phyloP scores from a whole-genome alignment of 2,888 invertebrate species.

The Nomada ferruginata region DNA sequence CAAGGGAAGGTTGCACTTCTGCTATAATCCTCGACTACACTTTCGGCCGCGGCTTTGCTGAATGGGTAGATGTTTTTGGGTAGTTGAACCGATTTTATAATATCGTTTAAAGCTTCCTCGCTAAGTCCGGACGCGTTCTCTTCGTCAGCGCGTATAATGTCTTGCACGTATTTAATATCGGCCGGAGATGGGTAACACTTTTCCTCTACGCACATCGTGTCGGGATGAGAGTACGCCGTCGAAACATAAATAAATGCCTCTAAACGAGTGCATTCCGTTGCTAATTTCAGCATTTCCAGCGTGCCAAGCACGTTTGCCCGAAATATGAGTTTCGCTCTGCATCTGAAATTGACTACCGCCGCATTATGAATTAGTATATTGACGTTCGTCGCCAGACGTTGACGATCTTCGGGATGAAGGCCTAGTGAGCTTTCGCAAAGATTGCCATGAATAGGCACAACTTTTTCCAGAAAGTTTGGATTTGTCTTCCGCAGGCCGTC shows the following conservation, averaged over 20 bases:
- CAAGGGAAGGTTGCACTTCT: constrained; percentile 66
- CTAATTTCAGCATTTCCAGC: no score
- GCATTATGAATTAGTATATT: constrained; percentile 76
- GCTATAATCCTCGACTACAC: constrained; percentile 69
- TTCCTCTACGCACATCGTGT: constrained; percentile 68
- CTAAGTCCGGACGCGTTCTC: constrained; percentile 63
- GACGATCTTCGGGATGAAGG: constrained; percentile 62
- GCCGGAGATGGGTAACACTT: constrained; percentile 73
- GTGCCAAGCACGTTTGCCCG: constrained; percentile 61
- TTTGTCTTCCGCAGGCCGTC: neutral
- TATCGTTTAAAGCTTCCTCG: constrained; percentile 50
- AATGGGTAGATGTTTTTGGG: constrained; percentile 68
- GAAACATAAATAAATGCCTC: constrained; percentile 73
- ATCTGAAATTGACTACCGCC: constrained; percentile 61
- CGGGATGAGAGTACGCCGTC: constrained; percentile 72
- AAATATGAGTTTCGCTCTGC: constrained; percentile 58
- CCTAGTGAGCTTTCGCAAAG: constrained; percentile 62
- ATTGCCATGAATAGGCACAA: constrained; percentile 69
- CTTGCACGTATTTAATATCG: constrained; percentile 69
- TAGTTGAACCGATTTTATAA: constrained; percentile 67
- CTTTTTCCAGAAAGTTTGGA: constrained; percentile 65
- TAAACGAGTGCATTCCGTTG: no score
- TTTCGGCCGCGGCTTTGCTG: constrained; percentile 74
- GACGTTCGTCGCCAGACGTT: constrained; percentile 59
- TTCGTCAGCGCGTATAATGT: constrained; percentile 69